phyloP scores from a whole-genome alignment of 2,113 vertebrate genomes.

The Scytalopus superciliaris region DNA sequence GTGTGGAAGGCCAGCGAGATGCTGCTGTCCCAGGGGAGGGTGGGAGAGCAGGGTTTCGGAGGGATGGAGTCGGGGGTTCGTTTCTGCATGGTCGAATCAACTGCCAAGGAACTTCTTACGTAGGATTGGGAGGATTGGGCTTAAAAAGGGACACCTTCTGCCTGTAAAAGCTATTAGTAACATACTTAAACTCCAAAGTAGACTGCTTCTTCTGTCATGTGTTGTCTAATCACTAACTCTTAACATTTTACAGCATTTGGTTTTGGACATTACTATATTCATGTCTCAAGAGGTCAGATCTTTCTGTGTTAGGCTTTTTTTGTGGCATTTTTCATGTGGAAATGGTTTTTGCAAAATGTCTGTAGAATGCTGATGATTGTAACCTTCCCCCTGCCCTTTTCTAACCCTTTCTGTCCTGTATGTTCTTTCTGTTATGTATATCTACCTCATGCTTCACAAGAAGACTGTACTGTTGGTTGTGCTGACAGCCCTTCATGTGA shows the following conservation, averaged over 20 bases:
- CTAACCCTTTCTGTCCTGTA: slow-evolving; percentile 37
- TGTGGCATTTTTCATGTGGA: slow-evolving; percentile 39
- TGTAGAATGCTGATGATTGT: slow-evolving; percentile 74
- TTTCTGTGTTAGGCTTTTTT: slow-evolving; percentile 39
- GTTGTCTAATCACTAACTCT: neutral
- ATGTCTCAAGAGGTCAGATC: slow-evolving; percentile 27
- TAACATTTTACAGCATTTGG: neutral
- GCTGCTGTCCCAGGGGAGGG: neutral
- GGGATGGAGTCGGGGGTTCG: neutral
- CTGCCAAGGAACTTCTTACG: neutral
- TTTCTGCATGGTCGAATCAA: neutral
- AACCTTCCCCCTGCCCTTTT: slow-evolving; percentile 44
- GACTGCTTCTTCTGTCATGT: neutral
- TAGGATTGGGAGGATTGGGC: neutral
- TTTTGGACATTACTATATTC: slow-evolving; percentile 3
- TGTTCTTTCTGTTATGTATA: slow-evolving; percentile 71
- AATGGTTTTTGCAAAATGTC: slow-evolving; percentile 49
- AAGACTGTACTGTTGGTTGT: slow-evolving; percentile 72
- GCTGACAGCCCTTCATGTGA: slow-evolving; percentile 63
- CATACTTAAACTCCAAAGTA: neutral
- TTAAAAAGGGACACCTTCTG: slow-evolving; percentile 37
- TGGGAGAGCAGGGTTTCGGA: neutral
- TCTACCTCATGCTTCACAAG: slow-evolving; percentile 91
- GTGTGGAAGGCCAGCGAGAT: neutral
- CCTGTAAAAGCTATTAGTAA: slow-evolving; percentile 26